A percentile compares a stretch with the other conserved stretches of the same genome.
These are phyloP conservation scores for Belgica antarctica DNA, from an alignment of 2,888 invertebrate species.

Conservation along the genomic window DNA sequence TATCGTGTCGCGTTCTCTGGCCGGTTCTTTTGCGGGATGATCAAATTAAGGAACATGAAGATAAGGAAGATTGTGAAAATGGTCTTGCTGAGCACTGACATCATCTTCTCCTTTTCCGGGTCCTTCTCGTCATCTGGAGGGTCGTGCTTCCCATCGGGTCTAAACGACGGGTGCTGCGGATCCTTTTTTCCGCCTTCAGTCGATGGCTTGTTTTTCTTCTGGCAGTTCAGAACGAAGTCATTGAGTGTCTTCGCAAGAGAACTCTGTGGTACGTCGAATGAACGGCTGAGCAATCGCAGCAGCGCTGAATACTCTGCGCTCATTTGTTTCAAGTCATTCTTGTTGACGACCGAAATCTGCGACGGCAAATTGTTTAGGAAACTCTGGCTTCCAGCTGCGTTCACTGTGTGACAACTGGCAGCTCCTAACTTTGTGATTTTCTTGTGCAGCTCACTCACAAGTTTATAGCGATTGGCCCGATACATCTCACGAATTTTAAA, in stretches of 20 bases:
- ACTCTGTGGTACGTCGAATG: constrained; percentile 23
- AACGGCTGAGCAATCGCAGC: constrained; percentile 24
- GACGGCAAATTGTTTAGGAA: background rate
- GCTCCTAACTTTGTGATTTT: constrained; percentile 18
- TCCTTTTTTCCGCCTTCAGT: background rate
- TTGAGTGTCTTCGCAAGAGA: background rate
- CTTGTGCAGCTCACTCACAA: constrained; percentile 15
- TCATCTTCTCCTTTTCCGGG: constrained; percentile 62
- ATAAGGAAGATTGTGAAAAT: constrained; percentile 77
- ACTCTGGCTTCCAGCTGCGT: background rate
- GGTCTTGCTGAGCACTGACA: constrained; percentile 70
- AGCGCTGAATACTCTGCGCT: constrained; percentile 36
- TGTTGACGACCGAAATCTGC: background rate
- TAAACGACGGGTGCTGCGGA: background rate
- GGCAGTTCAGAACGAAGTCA: background rate
- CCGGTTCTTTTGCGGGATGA: constrained; percentile 68
- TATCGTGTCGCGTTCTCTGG: constrained; percentile 68
- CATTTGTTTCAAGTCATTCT: constrained; percentile 10
- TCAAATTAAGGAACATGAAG: constrained; percentile 69
- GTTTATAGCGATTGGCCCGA: constrained; percentile 23
- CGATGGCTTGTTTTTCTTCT: background rate
- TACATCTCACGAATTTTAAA: constrained; percentile 20
- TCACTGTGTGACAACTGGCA: constrained; percentile 6
- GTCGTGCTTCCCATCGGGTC: constrained; percentile 35
- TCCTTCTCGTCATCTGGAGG: constrained; percentile 49